Base-by-base conservation (phyloP, 2,888 invertebrate genomes). In the Pantelozetes paolii region DNA sequence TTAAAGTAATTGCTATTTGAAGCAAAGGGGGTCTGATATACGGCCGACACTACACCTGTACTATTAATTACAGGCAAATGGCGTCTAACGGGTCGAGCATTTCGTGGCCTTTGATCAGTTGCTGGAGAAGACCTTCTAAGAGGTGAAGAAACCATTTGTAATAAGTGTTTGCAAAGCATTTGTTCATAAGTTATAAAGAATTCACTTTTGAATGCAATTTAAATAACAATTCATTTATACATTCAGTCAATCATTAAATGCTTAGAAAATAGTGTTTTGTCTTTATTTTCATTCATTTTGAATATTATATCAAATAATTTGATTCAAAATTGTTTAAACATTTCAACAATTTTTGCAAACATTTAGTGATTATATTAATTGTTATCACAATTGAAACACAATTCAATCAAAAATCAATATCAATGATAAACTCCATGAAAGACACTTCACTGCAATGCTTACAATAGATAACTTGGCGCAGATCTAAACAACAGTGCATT, bases 391-490 rank as follows among this genome's bases (percentile, higher is more conserved):
- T n/a, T n/a, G 36, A 36, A 36, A 36, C 36, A 36, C 5, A 36
- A 36, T 36, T 36, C 36, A 36, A 36, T 36, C 36, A 36, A 5
- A 36, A 36, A 36, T 36, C 36, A 36, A 36, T 36, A 36, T 5
- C 36, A 36, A n/a, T n/a, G 54, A 20, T 8, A 20, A 26, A 32
- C 59, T 62, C 59, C 30, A 62, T 15, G 30, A 45, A 64, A 64
- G 64, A 64, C 64, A 32, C 64, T 64, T 64, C 64, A 64, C 64
- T 64, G 64, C 64, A 64, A n/a, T 13, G 28, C 23, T 48, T 48
- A n/a, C 48, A 15, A 48, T 8, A 42, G 15, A 42, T 42, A 11
- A 48, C 15, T 3, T 15, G 48, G 20, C 15, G 20, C 20, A n/a
- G 48, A 36, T 9, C 36, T 36, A 36, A 36, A 36, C 36, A 9